Base-by-base conservation (phyloP, 2,113 vertebrate genomes). In the Casuarius casuarius region DNA sequence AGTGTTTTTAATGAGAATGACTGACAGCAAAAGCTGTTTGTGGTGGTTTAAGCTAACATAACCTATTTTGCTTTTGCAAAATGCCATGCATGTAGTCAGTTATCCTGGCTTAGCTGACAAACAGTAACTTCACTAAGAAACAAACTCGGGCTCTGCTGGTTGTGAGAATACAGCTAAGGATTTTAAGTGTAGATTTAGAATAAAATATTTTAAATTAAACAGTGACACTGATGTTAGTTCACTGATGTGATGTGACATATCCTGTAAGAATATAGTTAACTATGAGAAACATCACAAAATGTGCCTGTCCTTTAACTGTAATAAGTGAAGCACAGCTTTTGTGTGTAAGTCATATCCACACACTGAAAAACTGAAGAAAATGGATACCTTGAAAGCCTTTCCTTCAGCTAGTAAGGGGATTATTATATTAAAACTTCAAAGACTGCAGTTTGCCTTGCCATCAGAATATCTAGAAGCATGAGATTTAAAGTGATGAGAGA, bases 381-480 rank as follows among this genome's bases (percentile, higher is more conserved):
- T 9, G 4, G n/a, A 0, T 66, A 77, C 21, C 40, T 71, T 46
- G 9, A 66, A 89, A 89, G 71, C 51, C 51, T 17, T 71, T 82
- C 71, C 71, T 82, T 63, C 70, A 72, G 14, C 44, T 89, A 56
- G 44, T 44, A 62, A 91, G 44, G 49, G 31, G 80, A 81, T 91
- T 94, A 91, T 31, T 91, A 51, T 85, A 79, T 71, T 89, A 93
- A 89, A 82, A 93, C 87, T 93, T 86, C 87, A 91, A 93, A 94
- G 66, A 20, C 72, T 74, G 54, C 56, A 51, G 62, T 49, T 91
- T 1, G 15, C 84, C 20, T 66, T 71, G 62, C 74, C 73, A 86
- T 56, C 66, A 67, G 52, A 62, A 28, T 70, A 83, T 49, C 88
- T 62, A 61, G 31, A 86, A 52, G 26, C 15, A 33, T 21, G 18